A percentile compares a stretch with the other conserved stretches of the same genome.
Conservation (phyloP, 2,113 vertebrate species). For the Hyperoodon ampullatus region DNA sequence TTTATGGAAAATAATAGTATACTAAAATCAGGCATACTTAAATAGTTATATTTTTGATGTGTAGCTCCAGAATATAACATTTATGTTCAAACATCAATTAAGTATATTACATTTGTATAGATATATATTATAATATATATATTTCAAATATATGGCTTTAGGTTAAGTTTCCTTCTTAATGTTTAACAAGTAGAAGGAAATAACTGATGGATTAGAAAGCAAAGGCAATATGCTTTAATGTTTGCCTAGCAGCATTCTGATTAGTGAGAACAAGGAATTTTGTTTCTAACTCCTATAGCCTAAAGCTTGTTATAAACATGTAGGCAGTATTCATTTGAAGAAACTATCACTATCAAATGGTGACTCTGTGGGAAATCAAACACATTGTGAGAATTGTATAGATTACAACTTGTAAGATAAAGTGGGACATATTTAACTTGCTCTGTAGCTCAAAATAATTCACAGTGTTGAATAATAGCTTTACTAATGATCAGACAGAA, state of each 20-base stretch:
- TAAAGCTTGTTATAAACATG: neutral
- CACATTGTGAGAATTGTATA: neutral
- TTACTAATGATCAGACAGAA: neutral
- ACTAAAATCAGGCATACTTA: neutral
- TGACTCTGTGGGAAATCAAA: neutral
- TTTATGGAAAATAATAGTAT: neutral
- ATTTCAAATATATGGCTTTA: neutral
- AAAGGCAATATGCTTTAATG: neutral
- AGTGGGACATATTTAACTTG: neutral
- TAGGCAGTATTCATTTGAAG: neutral
- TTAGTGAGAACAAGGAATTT: constrained; percentile 1
- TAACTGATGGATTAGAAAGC: neutral
- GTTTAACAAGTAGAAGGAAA: neutral
- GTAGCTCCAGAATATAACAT: neutral
- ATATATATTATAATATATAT: neutral
- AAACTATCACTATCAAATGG: constrained; percentile 21
- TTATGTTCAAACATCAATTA: neutral
- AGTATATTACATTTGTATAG: neutral
- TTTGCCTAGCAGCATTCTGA: neutral
- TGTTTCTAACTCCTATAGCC: neutral
- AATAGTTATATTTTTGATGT: neutral
- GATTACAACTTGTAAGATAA: constrained; percentile 9
- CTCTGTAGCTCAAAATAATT: neutral
- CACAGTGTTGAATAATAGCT: neutral
- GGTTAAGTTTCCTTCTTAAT: neutral